phyloP scores from a whole-genome alignment of 2,113 vertebrate species.

The Pycnonotus jocosus region DNA sequence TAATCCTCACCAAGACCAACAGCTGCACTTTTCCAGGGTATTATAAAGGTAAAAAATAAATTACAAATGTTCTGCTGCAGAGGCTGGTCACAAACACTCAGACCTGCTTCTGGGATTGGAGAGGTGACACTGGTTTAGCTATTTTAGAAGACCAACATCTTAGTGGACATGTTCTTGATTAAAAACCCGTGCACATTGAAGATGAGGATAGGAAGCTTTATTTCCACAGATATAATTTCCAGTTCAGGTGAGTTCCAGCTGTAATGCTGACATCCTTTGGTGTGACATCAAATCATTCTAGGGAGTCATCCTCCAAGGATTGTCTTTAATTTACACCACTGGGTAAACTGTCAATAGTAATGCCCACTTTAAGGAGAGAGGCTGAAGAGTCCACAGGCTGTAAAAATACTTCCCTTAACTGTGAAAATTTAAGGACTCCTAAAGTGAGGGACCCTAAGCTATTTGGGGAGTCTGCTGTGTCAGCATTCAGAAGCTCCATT shows the following conservation, averaged over 20 bases:
- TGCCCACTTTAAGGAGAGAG: not conserved
- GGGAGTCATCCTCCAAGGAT: not conserved
- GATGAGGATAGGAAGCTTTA: not conserved
- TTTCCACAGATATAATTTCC: not conserved
- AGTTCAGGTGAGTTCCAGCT: not conserved
- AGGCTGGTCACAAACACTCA: not conserved
- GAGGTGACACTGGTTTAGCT: rapidly evolving
- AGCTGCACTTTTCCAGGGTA: not conserved
- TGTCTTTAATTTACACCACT: not conserved
- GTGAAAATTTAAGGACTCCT: not conserved
- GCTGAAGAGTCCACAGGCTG: not conserved
- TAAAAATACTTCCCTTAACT: not conserved
- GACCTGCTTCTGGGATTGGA: not conserved
- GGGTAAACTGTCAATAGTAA: not conserved
- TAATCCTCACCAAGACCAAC: not conserved
- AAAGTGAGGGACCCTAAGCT: not conserved
- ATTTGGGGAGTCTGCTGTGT: not conserved
- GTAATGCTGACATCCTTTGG: not conserved
- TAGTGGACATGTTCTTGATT: not conserved
- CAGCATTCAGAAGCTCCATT: not conserved
- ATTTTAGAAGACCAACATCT: not conserved
- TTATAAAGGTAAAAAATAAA: not conserved
- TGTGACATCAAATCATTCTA: not conserved
- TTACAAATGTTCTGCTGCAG: not conserved
- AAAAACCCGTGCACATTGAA: not conserved